Percentiles rank a stretch among this genome's conserved stretches.
phyloP scores from a whole-genome alignment of 1,140 invertebrate species.

The Pseudobourletiella spinata region DNA sequence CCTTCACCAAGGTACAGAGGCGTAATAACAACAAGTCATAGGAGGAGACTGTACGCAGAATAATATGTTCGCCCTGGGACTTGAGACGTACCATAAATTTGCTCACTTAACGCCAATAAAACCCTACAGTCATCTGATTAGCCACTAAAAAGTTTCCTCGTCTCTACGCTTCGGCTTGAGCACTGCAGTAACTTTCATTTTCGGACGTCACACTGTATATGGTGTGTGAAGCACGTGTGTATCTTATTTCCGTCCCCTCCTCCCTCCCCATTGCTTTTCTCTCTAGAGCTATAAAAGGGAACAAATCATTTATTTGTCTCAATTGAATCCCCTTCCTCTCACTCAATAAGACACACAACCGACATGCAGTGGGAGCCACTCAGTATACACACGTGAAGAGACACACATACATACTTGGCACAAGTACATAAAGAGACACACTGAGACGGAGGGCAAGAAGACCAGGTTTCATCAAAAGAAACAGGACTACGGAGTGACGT shows the following conservation, averaged over 20 bases:
- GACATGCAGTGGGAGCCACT: too few relatives aligned
- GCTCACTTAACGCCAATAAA: conserved; percentile 11
- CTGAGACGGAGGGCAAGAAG: too few relatives aligned
- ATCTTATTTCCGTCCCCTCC: not conserved
- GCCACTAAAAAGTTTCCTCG: not conserved
- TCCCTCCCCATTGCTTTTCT: not conserved
- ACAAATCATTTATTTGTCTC: conserved; percentile 16
- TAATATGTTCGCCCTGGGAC: conserved; percentile 5
- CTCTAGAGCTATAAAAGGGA: not conserved
- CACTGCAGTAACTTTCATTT: not conserved
- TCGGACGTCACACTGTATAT: not conserved
- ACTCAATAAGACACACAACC: too few relatives aligned
- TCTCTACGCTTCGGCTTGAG: not conserved
- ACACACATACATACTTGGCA: too few relatives aligned
- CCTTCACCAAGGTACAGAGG: not conserved
- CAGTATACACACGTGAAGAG: too few relatives aligned
- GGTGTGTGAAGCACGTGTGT: not conserved
- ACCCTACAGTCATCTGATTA: conserved; percentile 14
- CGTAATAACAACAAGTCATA: not conserved
- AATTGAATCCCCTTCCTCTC: not conserved
- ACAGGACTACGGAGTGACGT: too few relatives aligned
- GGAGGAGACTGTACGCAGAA: not conserved
- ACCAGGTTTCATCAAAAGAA: too few relatives aligned
- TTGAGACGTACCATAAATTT: conserved; percentile 12
- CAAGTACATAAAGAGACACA: too few relatives aligned